A percentile compares a stretch with the other conserved stretches of the same genome.
Conservation (phyloP, 1,140 invertebrate species). For the Limonius californicus region DNA sequence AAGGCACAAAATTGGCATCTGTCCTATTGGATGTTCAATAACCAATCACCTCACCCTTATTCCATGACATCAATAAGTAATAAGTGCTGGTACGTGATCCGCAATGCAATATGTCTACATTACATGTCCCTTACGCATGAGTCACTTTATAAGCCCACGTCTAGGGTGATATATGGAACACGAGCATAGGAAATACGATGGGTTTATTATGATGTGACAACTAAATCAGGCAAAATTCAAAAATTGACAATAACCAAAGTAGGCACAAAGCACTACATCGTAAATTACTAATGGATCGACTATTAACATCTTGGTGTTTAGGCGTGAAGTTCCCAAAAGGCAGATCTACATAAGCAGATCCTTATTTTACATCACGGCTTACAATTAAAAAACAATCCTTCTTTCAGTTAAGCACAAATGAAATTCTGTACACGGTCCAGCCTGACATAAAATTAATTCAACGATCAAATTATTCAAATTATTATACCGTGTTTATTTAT, state of each 20-base stretch:
- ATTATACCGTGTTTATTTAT: too few species aligned
- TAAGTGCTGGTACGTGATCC: conserved; percentile 22
- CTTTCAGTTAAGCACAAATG: too few species aligned
- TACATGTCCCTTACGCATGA: conserved; percentile 21
- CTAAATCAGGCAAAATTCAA: neutral
- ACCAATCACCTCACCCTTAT: conserved; percentile 30
- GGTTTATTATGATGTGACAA: neutral
- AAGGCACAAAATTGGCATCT: conserved; percentile 21
- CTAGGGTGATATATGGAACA: neutral
- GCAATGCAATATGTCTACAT: conserved; percentile 16
- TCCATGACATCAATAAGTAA: conserved; percentile 31
- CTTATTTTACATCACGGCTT: too few species aligned
- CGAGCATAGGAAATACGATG: neutral
- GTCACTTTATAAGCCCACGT: conserved; percentile 12
- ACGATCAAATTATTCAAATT: too few species aligned
- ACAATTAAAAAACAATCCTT: too few species aligned
- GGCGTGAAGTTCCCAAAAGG: too few species aligned
- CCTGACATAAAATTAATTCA: too few species aligned
- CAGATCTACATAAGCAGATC: too few species aligned
- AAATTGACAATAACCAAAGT: neutral
- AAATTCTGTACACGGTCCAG: too few species aligned
- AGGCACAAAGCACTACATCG: too few species aligned
- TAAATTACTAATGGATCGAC: too few species aligned
- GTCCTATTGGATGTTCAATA: conserved; percentile 27
- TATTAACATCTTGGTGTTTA: too few species aligned